These are phyloP conservation scores for Sebastes trivittatus DNA, from an alignment of 2,797 vertebrate species.

Conservation along the genomic window DNA sequence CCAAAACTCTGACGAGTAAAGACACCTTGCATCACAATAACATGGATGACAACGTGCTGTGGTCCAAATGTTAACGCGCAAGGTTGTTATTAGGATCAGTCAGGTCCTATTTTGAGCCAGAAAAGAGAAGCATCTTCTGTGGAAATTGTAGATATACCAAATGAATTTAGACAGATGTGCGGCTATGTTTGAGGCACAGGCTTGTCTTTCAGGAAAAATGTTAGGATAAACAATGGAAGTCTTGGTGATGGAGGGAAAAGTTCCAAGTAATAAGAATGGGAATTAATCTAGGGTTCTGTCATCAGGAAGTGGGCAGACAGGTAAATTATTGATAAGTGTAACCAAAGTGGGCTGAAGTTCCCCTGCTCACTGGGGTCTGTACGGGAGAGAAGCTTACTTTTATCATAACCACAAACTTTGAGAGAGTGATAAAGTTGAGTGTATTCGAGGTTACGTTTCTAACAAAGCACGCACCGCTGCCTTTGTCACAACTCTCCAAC, in stretches of 20 bases:
- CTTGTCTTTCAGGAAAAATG: neutral
- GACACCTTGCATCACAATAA: neutral
- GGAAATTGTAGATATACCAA: neutral
- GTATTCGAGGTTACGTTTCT: neutral
- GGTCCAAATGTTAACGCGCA: neutral
- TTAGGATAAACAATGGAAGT: neutral
- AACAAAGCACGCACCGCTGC: neutral
- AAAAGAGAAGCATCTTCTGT: neutral
- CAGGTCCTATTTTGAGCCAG: neutral
- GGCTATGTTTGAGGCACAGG: neutral
- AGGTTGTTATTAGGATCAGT: neutral
- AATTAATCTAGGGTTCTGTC: slow-evolving; percentile 79
- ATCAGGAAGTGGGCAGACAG: slow-evolving; percentile 78
- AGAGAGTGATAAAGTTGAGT: neutral
- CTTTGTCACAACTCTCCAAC: slow-evolving; percentile 22
- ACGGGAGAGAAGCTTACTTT: slow-evolving; percentile 11
- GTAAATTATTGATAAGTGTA: slow-evolving; percentile 89
- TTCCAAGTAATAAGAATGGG: slow-evolving; percentile 70
- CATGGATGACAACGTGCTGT: neutral
- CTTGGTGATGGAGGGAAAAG: slow-evolving; percentile 14
- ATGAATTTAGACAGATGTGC: neutral
- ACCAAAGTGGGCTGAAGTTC: slow-evolving; percentile 71
- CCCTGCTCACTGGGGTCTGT: slow-evolving; percentile 35
- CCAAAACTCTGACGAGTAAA: neutral
- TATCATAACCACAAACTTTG: neutral